Conservation (phyloP, 2,113 vertebrate species). For the Collichthys lucidus region DNA sequence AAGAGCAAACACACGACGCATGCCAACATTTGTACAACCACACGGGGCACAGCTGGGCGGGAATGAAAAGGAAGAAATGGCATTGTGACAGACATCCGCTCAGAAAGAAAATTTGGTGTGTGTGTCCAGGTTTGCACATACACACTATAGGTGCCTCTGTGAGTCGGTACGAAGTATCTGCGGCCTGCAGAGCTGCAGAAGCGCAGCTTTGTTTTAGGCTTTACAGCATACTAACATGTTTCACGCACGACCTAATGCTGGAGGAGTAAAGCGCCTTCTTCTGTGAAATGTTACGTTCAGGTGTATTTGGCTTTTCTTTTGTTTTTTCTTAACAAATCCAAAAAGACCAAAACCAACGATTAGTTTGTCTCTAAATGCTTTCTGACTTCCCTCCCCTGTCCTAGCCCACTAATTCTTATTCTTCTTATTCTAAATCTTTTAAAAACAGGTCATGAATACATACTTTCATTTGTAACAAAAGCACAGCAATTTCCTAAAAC, state of each 20-base stretch:
- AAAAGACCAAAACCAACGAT: background rate
- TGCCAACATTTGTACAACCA: conserved; percentile 41
- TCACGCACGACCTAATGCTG: background rate
- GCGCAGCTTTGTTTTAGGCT: background rate
- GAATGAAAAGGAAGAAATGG: background rate
- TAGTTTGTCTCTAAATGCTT: background rate
- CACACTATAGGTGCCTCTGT: background rate
- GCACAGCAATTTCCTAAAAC: background rate
- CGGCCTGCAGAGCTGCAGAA: background rate
- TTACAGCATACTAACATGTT: background rate
- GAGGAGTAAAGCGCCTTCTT: background rate
- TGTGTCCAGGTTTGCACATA: background rate
- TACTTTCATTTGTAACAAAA: background rate
- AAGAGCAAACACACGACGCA: conserved; percentile 28
- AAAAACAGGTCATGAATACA: background rate
- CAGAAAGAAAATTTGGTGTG: conserved; percentile 2
- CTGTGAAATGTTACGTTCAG: background rate
- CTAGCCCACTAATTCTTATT: background rate
- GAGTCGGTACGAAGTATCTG: background rate
- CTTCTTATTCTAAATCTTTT: background rate
- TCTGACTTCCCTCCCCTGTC: background rate
- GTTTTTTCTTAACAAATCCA: background rate
- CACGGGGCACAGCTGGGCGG: background rate
- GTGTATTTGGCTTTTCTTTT: background rate
- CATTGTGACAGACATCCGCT: conserved; percentile 23